phyloP scores from a whole-genome alignment of 2,797 vertebrate genomes.

The Liasis olivaceus region DNA sequence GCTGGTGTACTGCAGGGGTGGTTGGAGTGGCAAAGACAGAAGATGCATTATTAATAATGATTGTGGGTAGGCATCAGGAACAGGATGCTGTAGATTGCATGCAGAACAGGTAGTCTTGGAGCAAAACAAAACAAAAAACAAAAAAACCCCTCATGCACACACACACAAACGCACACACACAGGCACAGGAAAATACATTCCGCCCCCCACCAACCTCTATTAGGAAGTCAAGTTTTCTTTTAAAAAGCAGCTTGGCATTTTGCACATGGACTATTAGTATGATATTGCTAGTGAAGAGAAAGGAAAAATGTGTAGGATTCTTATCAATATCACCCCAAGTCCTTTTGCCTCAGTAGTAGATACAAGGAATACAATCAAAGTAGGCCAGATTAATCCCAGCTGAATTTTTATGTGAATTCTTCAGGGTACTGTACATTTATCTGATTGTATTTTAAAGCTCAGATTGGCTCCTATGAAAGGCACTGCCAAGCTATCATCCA shows the following conservation, averaged over 20 bases:
- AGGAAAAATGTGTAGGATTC: neutral
- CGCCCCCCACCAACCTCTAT: neutral
- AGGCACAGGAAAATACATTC: neutral
- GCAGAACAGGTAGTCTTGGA: neutral
- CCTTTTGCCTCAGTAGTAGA: neutral
- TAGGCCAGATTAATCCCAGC: neutral
- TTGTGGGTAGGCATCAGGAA: neutral
- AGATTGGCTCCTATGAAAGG: neutral
- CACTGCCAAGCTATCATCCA: neutral
- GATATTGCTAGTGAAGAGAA: neutral
- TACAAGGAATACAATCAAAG: neutral
- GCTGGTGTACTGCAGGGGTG: neutral
- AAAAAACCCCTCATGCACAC: neutral
- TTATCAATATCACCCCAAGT: neutral
- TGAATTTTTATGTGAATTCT: neutral
- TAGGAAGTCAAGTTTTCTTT: neutral
- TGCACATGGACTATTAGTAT: neutral
- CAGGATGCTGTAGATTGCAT: neutral
- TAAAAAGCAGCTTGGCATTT: neutral
- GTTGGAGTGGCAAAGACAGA: neutral
- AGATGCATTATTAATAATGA: neutral
- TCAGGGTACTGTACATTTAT: neutral
- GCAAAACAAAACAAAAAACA: neutral
- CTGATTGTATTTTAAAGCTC: neutral
- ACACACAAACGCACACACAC: too few species aligned